Evolutionary conservation across 2,888 invertebrate genomes (phyloP).

Genomic region (Cylloceria caligata): DNA sequence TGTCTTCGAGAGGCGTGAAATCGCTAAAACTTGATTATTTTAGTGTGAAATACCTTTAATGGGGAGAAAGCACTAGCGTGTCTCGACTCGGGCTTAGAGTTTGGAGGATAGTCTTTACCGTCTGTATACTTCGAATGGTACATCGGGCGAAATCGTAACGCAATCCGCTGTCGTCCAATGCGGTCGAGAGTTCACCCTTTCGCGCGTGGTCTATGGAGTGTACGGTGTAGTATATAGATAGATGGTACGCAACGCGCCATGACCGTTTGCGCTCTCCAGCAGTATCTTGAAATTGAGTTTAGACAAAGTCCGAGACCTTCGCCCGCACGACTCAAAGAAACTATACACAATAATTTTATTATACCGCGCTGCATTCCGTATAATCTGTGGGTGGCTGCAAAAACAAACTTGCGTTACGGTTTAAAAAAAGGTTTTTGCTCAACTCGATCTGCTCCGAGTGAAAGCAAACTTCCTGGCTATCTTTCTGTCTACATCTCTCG

Average conservation of each 20-base stretch:
- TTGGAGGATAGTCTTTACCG: not conserved
- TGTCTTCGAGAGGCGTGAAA: no score
- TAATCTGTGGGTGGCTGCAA: constrained; percentile 29
- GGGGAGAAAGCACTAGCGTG: constrained; percentile 46
- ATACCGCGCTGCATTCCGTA: not conserved
- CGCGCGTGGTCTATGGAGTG: constrained; percentile 2
- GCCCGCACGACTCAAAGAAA: not conserved
- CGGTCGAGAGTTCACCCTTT: constrained; percentile 47
- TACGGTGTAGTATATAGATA: not conserved
- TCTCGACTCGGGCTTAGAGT: constrained; percentile 15
- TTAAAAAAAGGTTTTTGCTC: constrained; percentile 29
- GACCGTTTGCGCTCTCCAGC: constrained; percentile 8
- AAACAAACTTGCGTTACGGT: constrained; percentile 24
- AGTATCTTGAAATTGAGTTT: constrained; percentile 30
- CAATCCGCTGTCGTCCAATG: constrained; percentile 43
- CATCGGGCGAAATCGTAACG: constrained; percentile 29
- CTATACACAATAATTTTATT: not conserved
- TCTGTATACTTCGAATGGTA: not conserved
- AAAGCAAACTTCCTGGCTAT: constrained; percentile 39
- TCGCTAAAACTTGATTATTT: constrained; percentile 32
- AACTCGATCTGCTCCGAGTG: constrained; percentile 34
- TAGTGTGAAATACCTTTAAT: constrained; percentile 33
- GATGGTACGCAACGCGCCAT: not conserved
- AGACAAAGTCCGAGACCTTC: constrained; percentile 47
- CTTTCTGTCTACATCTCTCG: constrained; percentile 7